A percentile compares a stretch with the other conserved stretches of the same genome.
Conservation (phyloP, 2,888 invertebrate species). For the Ypsolopha scabrella region DNA sequence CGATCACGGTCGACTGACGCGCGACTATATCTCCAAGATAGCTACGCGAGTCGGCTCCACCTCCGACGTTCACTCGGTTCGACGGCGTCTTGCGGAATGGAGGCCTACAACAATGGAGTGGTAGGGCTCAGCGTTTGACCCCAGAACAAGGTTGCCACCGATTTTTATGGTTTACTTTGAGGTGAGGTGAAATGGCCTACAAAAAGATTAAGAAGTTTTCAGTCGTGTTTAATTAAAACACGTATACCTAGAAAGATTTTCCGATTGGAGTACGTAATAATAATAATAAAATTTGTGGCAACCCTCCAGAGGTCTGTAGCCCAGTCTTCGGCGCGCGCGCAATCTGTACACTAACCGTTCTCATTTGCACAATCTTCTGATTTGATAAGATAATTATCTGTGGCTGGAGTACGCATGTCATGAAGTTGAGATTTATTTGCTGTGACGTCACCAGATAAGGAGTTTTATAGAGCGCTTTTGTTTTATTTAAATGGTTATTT, state of each 20-base stretch:
- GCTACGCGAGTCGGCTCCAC: slow-evolving; percentile 50
- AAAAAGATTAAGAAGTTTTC: no score
- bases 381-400: slow-evolving; percentile 50
- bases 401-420: slow-evolving; percentile 46
- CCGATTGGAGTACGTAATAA: no score
- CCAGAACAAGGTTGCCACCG: neutral
- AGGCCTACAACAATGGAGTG: slow-evolving; percentile 39
- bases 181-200: no score
- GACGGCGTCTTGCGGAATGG: slow-evolving; percentile 53
- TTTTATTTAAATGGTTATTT: slow-evolving; percentile 3
- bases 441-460: slow-evolving; percentile 35
- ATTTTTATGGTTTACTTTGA: no score
- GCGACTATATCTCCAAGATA: slow-evolving; percentile 57
- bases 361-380: slow-evolving; percentile 52
- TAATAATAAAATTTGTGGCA: neutral
- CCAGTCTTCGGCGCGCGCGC: slow-evolving; percentile 28
- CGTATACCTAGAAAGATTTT: no score
- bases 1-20: slow-evolving; percentile 54
- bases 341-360: slow-evolving; percentile 46
- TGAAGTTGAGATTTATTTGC: slow-evolving; percentile 53
- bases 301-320: slow-evolving; percentile 15
- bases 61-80: slow-evolving; percentile 58
- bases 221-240: no score
- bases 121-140: slow-evolving; percentile 26
- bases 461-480: slow-evolving; percentile 22